phyloP scores from a whole-genome alignment of 2,888 invertebrate genomes.

The Cheilosia pagana region DNA sequence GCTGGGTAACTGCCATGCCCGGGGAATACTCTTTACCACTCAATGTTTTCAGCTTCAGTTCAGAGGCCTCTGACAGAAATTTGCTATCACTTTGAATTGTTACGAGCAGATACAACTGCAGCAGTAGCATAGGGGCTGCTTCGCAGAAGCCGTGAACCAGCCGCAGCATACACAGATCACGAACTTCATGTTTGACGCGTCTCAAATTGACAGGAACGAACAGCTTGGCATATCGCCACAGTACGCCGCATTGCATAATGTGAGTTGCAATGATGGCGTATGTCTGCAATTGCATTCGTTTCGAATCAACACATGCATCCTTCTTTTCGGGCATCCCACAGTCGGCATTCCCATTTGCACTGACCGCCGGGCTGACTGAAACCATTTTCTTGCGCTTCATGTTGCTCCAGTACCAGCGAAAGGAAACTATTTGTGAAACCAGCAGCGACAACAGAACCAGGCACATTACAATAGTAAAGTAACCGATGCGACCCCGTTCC shows the following conservation, averaged over 20 bases:
- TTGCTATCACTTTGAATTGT: slow-evolving; percentile 81
- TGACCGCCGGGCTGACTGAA: slow-evolving; percentile 4
- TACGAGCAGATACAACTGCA: slow-evolving; percentile 90
- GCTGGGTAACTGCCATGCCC: slow-evolving; percentile 70
- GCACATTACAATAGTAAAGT: slow-evolving; percentile 88
- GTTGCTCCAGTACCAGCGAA: slow-evolving; percentile 88
- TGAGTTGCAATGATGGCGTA: slow-evolving; percentile 86
- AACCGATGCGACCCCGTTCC: slow-evolving; percentile 87
- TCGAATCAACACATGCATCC: slow-evolving; percentile 17
- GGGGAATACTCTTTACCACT: slow-evolving; percentile 66
- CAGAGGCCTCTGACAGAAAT: slow-evolving; percentile 77
- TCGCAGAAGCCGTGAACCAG: slow-evolving; percentile 94
- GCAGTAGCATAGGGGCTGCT: slow-evolving; percentile 93
- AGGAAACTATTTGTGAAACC: slow-evolving; percentile 90
- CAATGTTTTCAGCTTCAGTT: slow-evolving; percentile 77
- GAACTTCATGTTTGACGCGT: slow-evolving; percentile 92
- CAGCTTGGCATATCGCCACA: slow-evolving; percentile 93
- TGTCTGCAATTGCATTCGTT: slow-evolving; percentile 35
- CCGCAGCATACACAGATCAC: slow-evolving; percentile 90
- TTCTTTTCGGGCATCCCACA: slow-evolving; percentile 49
- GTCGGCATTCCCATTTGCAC: slow-evolving; percentile 45
- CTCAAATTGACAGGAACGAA: slow-evolving; percentile 92
- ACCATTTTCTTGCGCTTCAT: slow-evolving; percentile 49
- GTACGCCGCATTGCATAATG: slow-evolving; percentile 88
- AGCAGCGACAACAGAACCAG: slow-evolving; percentile 90